Percentiles rank a stretch among this genome's conserved stretches.
Evolutionary conservation across 2,888 invertebrate genomes (phyloP).

Genomic region (Drosophila rellima): DNA sequence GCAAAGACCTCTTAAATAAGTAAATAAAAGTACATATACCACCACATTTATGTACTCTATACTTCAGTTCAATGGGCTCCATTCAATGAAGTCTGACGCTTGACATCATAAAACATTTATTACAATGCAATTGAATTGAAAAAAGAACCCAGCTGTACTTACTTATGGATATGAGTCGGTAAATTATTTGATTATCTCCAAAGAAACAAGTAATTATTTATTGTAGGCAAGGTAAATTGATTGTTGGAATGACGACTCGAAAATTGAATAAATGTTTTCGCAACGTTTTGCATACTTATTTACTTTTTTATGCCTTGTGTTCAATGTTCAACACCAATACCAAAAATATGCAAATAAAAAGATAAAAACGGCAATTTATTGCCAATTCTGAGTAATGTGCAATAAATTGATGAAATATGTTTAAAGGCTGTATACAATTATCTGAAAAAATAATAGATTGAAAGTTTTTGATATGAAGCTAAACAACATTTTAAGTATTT

Average conservation of each 20-base stretch:
- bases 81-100: conserved; percentile 29
- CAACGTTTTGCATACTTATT: conserved; percentile 12
- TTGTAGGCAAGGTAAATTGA: conserved; percentile 42
- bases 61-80: conserved; percentile 31
- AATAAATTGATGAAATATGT: conserved; percentile 2
- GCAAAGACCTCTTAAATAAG: conserved; percentile 43
- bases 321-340: conserved; percentile 16
- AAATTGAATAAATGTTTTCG: conserved; percentile 54
- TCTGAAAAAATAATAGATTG: too few relatives aligned
- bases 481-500: too few relatives aligned
- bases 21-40: conserved; percentile 1
- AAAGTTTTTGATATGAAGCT: too few relatives aligned
- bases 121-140: conserved; percentile 59
- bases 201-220: conserved; percentile 38
- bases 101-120: conserved; percentile 40
- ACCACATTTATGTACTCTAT: conserved; percentile 4
- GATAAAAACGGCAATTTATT: conserved; percentile 4
- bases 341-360: conserved; percentile 7
- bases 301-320: conserved; percentile 7
- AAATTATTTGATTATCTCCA: conserved; percentile 61
- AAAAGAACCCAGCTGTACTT: conserved; percentile 44
- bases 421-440: not conserved
- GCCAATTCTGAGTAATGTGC: not conserved
- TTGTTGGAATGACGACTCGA: conserved; percentile 41
- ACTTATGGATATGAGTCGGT: conserved; percentile 29